phyloP scores from a whole-genome alignment of 2,888 invertebrate genomes.

The Seira sanloemensis region DNA sequence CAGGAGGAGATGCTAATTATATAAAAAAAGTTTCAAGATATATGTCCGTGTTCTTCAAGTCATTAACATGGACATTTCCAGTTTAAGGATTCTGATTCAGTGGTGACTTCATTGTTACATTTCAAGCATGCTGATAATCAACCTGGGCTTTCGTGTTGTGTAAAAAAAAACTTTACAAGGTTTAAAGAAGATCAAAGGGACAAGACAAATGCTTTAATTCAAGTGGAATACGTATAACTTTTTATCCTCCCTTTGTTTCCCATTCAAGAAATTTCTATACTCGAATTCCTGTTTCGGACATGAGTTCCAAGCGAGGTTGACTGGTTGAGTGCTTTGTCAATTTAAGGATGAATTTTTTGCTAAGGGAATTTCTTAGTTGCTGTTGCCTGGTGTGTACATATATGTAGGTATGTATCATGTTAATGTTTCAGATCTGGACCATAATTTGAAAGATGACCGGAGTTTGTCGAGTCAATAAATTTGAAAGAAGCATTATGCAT shows the following conservation, averaged over 20 bases:
- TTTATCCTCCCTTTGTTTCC: neutral
- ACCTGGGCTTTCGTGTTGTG: neutral
- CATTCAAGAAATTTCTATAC: neutral
- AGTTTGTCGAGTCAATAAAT: conserved; percentile 55
- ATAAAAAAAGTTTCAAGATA: conserved; percentile 6
- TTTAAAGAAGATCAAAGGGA: neutral
- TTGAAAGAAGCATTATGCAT: conserved; percentile 19
- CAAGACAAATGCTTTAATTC: conserved; percentile 24
- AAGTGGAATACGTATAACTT: neutral
- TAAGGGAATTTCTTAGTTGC: neutral
- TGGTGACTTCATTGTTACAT: conserved; percentile 6
- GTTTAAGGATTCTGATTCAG: conserved; percentile 3
- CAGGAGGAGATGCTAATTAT: conserved; percentile 38
- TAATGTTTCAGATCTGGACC: conserved; percentile 50
- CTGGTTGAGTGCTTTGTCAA: conserved; percentile 28
- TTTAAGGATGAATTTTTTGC: conserved; percentile 35
- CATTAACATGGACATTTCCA: neutral
- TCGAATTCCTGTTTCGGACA: neutral
- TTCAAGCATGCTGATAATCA: conserved; percentile 26
- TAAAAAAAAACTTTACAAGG: neutral
- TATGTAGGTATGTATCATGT: no score
- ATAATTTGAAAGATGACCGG: conserved; percentile 60
- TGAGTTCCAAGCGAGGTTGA: neutral
- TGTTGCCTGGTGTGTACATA: neutral
- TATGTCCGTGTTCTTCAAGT: neutral